Percentiles rank a stretch among this genome's conserved stretches.
These are phyloP conservation scores for Pao palembangensis DNA, from an alignment of 2,113 vertebrate species.

Conservation along the genomic window DNA sequence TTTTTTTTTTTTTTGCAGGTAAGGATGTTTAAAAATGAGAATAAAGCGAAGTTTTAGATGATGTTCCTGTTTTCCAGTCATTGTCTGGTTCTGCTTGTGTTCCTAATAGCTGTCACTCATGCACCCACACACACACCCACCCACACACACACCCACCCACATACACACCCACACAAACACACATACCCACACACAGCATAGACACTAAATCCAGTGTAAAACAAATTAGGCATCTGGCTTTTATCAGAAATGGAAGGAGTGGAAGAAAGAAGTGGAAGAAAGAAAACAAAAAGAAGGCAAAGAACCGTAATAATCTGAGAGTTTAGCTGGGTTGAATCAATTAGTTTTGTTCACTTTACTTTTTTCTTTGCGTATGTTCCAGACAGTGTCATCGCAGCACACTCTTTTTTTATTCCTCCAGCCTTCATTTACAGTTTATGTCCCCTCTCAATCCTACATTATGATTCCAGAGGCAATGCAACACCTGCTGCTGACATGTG, in stretches of 20 bases:
- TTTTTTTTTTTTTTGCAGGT: too few relatives aligned
- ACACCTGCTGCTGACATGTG: conserved; percentile 45
- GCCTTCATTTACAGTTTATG: conserved; percentile 6
- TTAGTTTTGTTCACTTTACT: conserved; percentile 23
- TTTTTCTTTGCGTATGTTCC: background rate
- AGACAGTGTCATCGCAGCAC: conserved; percentile 1
- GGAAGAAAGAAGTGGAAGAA: too few relatives aligned
- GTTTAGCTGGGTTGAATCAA: conserved; percentile 41
- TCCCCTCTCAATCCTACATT: conserved; percentile 56
- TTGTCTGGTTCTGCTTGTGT: conserved; percentile 36
- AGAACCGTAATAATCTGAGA: conserved; percentile 8
- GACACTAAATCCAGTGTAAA: conserved; percentile 17
- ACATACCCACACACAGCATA: conserved; percentile 5
- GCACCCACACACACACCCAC: conserved; percentile 3
- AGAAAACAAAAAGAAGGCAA: conserved; percentile 1
- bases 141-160: conserved; percentile 17
- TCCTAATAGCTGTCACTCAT: conserved; percentile 28
- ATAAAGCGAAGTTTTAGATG: background rate
- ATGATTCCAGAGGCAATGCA: conserved; percentile 50
- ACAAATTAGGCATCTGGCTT: conserved; percentile 39
- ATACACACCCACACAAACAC: conserved; percentile 21
- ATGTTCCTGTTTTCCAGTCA: conserved; percentile 16
- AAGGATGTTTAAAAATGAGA: background rate
- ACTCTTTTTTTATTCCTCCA: conserved; percentile 22
- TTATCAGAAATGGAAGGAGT: conserved; percentile 20